Evolutionary conservation across 1,140 invertebrate genomes (phyloP).

Genomic region (Pseudomyrmex sp.): DNA sequence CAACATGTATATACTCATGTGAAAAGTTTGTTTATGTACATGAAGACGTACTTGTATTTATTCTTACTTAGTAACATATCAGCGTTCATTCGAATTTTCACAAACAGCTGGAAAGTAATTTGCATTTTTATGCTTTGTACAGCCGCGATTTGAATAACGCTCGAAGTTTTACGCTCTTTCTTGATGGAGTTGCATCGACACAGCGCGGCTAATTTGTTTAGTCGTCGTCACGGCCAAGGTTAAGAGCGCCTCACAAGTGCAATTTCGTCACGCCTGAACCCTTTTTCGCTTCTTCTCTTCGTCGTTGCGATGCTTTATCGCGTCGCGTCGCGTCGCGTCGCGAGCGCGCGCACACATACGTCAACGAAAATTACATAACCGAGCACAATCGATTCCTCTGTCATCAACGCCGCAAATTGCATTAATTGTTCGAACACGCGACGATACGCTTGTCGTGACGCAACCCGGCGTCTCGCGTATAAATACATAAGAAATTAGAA

Average conservation of each 20-base stretch:
- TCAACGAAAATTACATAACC: slow-evolving; percentile 35
- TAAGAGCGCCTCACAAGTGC: slow-evolving; percentile 74
- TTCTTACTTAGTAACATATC: neutral
- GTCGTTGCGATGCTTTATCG: neutral
- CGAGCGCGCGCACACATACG: slow-evolving; percentile 2
- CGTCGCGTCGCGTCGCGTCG: neutral
- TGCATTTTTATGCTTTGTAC: neutral
- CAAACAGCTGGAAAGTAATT: neutral
- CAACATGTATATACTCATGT: too few species aligned
- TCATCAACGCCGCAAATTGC: slow-evolving; percentile 29
- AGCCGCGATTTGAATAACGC: neutral
- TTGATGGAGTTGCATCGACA: slow-evolving; percentile 29
- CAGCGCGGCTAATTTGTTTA: slow-evolving; percentile 71
- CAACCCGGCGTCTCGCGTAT: neutral
- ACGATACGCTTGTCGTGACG: too few species aligned
- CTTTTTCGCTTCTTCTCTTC: slow-evolving; percentile 23
- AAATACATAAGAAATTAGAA: neutral
- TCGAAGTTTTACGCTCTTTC: neutral
- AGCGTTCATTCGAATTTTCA: neutral
- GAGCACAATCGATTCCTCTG: slow-evolving; percentile 4
- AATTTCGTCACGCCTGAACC: slow-evolving; percentile 48
- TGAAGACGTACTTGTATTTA: neutral
- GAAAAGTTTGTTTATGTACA: neutral
- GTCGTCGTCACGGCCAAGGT: slow-evolving; percentile 74
- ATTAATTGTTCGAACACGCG: slow-evolving; percentile 32